Base-by-base conservation (phyloP, 2,888 invertebrate species). In the Rosalia funebris region DNA sequence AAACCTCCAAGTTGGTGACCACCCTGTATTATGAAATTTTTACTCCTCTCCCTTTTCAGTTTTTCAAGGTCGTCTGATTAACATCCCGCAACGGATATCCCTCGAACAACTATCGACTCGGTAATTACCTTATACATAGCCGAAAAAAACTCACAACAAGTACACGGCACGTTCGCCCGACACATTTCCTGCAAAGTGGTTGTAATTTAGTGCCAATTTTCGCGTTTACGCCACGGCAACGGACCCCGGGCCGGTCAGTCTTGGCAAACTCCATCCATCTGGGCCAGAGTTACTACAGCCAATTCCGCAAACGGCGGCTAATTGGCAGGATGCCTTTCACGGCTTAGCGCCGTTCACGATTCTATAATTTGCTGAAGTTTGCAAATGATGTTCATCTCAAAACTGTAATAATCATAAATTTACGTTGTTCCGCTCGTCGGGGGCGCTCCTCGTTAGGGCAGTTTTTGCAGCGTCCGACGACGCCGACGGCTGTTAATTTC, bases 291-390 rank as follows among this genome's bases (percentile, higher is more conserved):
- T 77, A 77, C 75, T 77, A 74, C 77, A 76, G 77, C 74, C 71
- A 79, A 78, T 79, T 79, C 75, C 68, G 74, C 75, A 77, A 79
- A 79, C 76, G 73, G 67, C 74, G 71, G 73, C 77, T 77, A 79
- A 78, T 78, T 76, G 75, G 71, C 68, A 47, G 42, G 41, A 41
- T 15, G 53, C 53, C 42, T 32, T 12, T 10, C 53, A 17, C 10
- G 45, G 55, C 57, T 52, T 20, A 55, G 39, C 60, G 62, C 58
- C 62, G 70, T 72, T 73, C 66, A 61, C 72, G 72, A 74, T 75
- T 74, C 71, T 72, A 73, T 73, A 75, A 76, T 76, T 77, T 66
- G 60, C 66, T 59, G 60, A 64, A 66, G 54, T 66, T 62, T 60
- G 55, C 62, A 64, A 64, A 64, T 57, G 57, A 64, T 62, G 57